Evolutionary conservation across 1,140 invertebrate genomes (phyloP), one percentile per base, ranked within the genome.

Genomic region (Cephus cinctus): DNA sequence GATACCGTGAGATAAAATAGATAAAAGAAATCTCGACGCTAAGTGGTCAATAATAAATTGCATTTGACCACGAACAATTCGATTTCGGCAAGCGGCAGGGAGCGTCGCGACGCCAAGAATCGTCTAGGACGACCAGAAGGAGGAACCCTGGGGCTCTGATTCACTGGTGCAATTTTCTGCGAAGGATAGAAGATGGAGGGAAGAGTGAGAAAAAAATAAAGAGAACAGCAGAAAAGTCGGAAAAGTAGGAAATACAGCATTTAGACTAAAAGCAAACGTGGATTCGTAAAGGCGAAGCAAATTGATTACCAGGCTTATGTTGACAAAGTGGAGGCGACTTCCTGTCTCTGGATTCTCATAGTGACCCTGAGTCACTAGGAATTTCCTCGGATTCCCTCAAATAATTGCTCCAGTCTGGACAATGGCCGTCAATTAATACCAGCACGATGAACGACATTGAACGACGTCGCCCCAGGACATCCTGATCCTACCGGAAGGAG

Each of bases 241-340:
- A n/a, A n/a, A n/a, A n/a, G n/a, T 43, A 30, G 36, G 43, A 42
- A 22, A 55, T 61, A 57, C 40, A 23, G 50, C 61, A 54, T 61
- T 65, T 63, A 61, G 57, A 49, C 45, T 63, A 65, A 65, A 63
- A 65, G 61, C 53, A 56, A 58, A 54, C 42, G 50, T 42, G 43
- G 43, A 57, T 59, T 52, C 47, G 38, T 15, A 18, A 39, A 51
- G 41, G 39, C 19, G 35, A 18, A 21, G 23, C 23, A 31, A 40
- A 27, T n/a, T 55, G 49, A 53, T 57, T 43, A 39, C 14, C 15
- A 20, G 30, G 25, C 23, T 35, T 22, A 47, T 14, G 32, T 41
- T 45, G 54, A 54, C 53, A 50, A 56, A 49, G 49, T 38, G 41
- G 30, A 31, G 23, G 12, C 11, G 25, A 43, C 41, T 49, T n/a